Evolutionary conservation across 2,888 invertebrate species (phyloP), one percentile per base, ranked within the genome.

Genomic region (Scelioninae gen. 1): DNA sequence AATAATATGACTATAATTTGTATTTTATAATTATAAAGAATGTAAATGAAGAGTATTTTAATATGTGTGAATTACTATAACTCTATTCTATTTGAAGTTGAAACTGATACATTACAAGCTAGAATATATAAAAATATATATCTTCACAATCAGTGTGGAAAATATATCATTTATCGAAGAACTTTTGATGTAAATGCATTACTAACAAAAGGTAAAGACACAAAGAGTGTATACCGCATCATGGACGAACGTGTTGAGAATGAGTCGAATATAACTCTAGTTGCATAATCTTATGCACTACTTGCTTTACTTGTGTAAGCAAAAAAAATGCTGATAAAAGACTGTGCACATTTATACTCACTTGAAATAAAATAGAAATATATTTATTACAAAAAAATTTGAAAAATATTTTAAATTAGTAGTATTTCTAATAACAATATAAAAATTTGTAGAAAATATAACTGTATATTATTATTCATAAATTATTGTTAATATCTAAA

Each of bases 221-320:
- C 68, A 53, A 68, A 79, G 23, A 78, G 66, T 60, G 47, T 62
- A n/a, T n/a, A 60, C 34, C 72, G 56, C 68, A 65, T 74, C 62
- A 40, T 56, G 47, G 43, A 49, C 72, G 68, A 66, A 79, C 72
- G 66, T 74, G 72, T 72, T 16, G 72, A 74, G 74, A 79, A 66
- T 74, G 63, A 68, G 43, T 58, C 32, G 65, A 38, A 58, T 74
- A 63, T 68, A 80, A 80, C 56, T 49, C 80, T 68, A 40, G 56
- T 43, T 69, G 45, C 68, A 56, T 69, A 69, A 69, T 45, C 56
- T 56, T 45, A 69, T 55, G 45, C 74, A 47, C 49, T 53, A 23
- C 29, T 31, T 58, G 68, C 62, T 80, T 80, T 68, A 68, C 40
- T 56, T 13, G 45, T 13, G 45, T 47, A 56, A 69, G 69, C 56